A percentile compares a stretch with the other conserved stretches of the same genome.
Evolutionary conservation across 2,113 vertebrate genomes (phyloP).

Genomic region (Elgaria multicarinata): DNA sequence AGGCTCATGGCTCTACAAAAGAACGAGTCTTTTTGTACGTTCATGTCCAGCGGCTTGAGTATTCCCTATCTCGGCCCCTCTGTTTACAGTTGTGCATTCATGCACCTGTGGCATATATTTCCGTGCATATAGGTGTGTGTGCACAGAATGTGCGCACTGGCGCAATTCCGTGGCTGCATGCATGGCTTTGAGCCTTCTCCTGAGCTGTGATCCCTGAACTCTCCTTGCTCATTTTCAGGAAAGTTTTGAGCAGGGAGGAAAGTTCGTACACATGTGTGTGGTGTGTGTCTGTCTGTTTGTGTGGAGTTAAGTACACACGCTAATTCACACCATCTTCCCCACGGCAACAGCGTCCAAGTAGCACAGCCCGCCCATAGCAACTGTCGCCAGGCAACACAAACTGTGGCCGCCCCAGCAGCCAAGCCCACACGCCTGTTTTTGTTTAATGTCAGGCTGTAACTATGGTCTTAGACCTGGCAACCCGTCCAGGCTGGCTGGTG

Average conservation of each 20-base stretch:
- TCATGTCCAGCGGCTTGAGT: not conserved
- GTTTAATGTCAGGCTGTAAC: constrained; percentile 63
- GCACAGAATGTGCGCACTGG: not conserved
- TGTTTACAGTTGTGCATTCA: not conserved
- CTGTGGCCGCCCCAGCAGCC: constrained; percentile 63
- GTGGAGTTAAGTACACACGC: not conserved
- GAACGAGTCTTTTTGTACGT: not conserved
- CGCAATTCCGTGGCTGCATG: not conserved
- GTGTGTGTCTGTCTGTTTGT: not conserved
- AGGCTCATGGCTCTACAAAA: not conserved
- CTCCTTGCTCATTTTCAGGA: not conserved
- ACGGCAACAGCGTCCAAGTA: constrained; percentile 68
- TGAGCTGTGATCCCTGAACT: not conserved
- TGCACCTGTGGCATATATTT: not conserved
- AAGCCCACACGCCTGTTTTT: constrained; percentile 61
- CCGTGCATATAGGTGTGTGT: too few relatives aligned
- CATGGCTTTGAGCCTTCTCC: too few relatives aligned
- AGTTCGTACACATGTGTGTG: not conserved
- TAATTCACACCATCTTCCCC: constrained; percentile 42
- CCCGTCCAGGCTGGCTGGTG: constrained; percentile 39
- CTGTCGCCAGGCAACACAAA: constrained; percentile 66
- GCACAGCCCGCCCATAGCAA: constrained; percentile 70
- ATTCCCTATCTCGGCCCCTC: not conserved
- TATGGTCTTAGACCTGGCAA: constrained; percentile 29
- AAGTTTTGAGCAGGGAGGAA: not conserved